Base-by-base conservation (phyloP, 2,888 invertebrate genomes). In the Ennomos quercinarius region DNA sequence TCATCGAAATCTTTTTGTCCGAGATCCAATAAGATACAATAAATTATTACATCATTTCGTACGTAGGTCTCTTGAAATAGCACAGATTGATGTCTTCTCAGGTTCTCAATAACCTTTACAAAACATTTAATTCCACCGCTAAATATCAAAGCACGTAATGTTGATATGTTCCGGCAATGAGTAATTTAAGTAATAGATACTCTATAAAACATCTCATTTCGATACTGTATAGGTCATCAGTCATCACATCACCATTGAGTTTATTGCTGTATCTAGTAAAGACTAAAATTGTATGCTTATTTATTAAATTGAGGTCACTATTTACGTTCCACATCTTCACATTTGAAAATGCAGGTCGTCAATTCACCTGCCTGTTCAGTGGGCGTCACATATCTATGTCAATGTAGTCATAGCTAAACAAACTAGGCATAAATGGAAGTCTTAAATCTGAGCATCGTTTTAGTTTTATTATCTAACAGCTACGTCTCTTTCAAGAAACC, bases 401-500 rank as follows among this genome's bases (percentile, higher is more conserved):
- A 13, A 44, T 40, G 6, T 46, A 40, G n/a, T 17, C 36, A 39
- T 35, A 52, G 37, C 27, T 10, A 36, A 40, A 41, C 36, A 41
- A 46, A 46, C 13, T 41, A 35, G 17, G n/a, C 46, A 17, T 9
- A 54, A 36, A 46, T 34, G 48, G 35, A n/a, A 51, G 41, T 10
- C 35, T n/a, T 37, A 36, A 46, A 34, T 36, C 41, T 3, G 47
- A 9, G 41, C 44, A 47, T 52, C 38, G 27, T 39, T 45, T 46
- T 10, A 51, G 47, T 36, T 54, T 37, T 44, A 53, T 47, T 45
- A 59, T 37, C 47, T 46, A 45, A 52, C 52, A 36, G 11, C 12
- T 37, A 54, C 42, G 46, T 35, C 39, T 44, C 54, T 47, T 49
- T 47, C 50, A 45, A 57, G 57, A 53, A 44, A 57, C 56, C 56